Percentiles rank a stretch among this genome's conserved stretches.
Conservation (phyloP, 1,140 invertebrate species). For the Andricus grossulariae region DNA sequence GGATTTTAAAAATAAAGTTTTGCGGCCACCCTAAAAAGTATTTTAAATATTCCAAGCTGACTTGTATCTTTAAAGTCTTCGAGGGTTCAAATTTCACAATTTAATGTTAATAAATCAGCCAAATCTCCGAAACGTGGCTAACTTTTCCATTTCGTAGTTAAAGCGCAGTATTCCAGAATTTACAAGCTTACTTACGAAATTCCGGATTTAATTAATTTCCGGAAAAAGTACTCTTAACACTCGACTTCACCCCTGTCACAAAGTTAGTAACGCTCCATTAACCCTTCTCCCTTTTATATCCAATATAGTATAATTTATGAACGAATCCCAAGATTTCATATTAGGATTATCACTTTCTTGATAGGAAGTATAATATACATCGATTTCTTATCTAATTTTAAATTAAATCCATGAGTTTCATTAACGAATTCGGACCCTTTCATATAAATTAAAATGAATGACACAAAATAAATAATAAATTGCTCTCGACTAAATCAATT, state of each 20-base stretch:
- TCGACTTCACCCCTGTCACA: constrained; percentile 20
- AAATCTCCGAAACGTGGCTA: neutral
- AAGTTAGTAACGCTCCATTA: constrained; percentile 26
- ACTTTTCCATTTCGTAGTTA: constrained; percentile 8
- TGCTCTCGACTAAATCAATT: too few species aligned
- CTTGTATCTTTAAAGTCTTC: too few species aligned
- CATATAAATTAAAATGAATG: too few species aligned
- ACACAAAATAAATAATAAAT: too few species aligned
- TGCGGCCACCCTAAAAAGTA: too few species aligned
- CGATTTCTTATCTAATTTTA: neutral
- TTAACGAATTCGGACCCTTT: too few species aligned
- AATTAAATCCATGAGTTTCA: too few species aligned
- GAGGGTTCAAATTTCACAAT: neutral
- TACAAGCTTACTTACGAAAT: constrained; percentile 4
- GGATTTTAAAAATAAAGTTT: too few species aligned
- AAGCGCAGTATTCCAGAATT: neutral
- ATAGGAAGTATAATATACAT: neutral
- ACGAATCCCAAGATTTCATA: neutral
- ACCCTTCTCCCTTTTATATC: neutral
- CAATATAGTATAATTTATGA: neutral
- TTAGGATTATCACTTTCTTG: neutral
- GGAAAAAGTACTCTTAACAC: constrained; percentile 19
- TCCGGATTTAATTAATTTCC: constrained; percentile 27
- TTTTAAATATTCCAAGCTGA: too few species aligned
- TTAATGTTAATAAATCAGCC: constrained; percentile 5